Conservation (phyloP, 2,888 invertebrate genomes). For the Spialia ferax region DNA sequence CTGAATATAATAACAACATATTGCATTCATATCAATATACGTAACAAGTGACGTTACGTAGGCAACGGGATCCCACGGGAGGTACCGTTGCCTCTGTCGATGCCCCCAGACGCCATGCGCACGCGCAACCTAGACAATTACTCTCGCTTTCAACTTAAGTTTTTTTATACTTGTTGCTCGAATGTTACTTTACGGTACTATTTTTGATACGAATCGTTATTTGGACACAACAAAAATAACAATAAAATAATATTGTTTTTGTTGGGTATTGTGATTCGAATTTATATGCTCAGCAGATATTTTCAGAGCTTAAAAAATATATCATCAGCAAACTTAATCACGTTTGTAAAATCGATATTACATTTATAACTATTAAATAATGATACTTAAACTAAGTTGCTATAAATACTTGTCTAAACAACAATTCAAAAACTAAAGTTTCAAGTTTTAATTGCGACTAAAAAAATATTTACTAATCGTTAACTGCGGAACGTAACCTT, state of each 20-base stretch:
- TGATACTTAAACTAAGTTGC: background rate
- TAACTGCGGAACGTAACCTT: slow-evolving; percentile 33
- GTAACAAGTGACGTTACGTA: background rate
- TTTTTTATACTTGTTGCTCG: slow-evolving; percentile 57
- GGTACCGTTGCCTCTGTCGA: slow-evolving; percentile 65
- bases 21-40: background rate
- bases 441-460: background rate
- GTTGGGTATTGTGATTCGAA: background rate
- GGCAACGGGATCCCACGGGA: slow-evolving; percentile 53
- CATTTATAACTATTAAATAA: too few relatives aligned
- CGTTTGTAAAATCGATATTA: too few relatives aligned
- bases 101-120: slow-evolving; percentile 44
- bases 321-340: too few relatives aligned
- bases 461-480: slow-evolving; percentile 13
- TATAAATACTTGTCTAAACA: background rate
- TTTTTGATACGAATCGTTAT: slow-evolving; percentile 42
- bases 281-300: background rate
- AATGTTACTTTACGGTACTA: slow-evolving; percentile 37
- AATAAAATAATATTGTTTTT: background rate
- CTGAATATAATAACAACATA: too few relatives aligned
- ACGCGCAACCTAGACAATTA: slow-evolving; percentile 63
- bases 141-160: slow-evolving; percentile 78
- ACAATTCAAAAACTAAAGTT: too few relatives aligned
- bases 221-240: too few relatives aligned
- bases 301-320: too few relatives aligned